Evolutionary conservation across 2,797 vertebrate species (phyloP), one percentile per base, ranked within the genome.

Genomic region (Microctenopoma steveboyesi): DNA sequence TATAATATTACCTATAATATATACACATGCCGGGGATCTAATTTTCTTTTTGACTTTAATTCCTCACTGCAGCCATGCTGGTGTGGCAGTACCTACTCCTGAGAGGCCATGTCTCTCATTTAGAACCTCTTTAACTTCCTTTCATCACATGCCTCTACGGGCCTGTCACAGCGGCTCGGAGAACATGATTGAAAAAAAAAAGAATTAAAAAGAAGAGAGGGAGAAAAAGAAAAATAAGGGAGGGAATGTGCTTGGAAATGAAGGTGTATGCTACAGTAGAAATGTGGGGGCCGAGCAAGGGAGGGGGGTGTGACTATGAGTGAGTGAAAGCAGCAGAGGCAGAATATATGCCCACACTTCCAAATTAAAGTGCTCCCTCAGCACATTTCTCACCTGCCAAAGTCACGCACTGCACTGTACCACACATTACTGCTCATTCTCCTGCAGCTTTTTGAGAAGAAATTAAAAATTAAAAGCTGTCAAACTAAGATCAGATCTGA

Each of bases 401-500:
- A 91, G 91, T 89, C 90, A 89, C 72, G 55, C 48, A 37, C 76
- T 25, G 65, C 72, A 81, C 72, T 69, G 50, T 68, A 80, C 69
- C 54, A 84, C 78, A 80, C 81, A 90, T 82, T 90, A 88, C 82
- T 70, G 81, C 73, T 83, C 80, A 66, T 71, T 86, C 82, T 82
- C 73, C 57, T 25, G 56, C 54, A 27, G 69, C 73, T 81, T 18
- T 64, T 63, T 16, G n/a, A 56, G 61, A 83, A 72, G 71, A 82
- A 81, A 90, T 84, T 87, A 86, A 88, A 88, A 88, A 89, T 87
- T 82, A 90, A 88, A 90, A 74, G 77, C 91, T 86, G 90, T 94
- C 92, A 93, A 89, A 92, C 91, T 90, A 88, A 76, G 91, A 95
- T 95, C 92, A 87, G 89, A 88, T 89, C 92, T 90, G 95, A 96